Conservation (phyloP, 2,888 invertebrate genomes). For the Lasius fuliginosus region DNA sequence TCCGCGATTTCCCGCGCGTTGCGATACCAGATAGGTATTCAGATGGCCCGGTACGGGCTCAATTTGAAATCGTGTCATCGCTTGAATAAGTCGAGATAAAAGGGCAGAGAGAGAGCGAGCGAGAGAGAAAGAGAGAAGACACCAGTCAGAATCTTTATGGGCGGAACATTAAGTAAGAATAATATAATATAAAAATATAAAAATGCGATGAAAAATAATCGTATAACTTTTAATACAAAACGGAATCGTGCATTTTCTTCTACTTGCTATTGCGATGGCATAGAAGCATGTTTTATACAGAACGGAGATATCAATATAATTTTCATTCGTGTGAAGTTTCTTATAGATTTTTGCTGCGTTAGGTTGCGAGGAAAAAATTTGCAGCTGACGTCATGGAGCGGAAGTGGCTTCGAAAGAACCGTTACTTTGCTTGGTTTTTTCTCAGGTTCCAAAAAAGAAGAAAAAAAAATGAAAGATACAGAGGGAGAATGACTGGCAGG, state of each 20-base stretch:
- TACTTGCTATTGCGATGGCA: background rate
- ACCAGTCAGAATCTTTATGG: background rate
- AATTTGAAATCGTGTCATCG: slow-evolving; percentile 15
- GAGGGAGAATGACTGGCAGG: slow-evolving; percentile 12
- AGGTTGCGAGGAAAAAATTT: slow-evolving; percentile 62
- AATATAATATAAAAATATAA: background rate
- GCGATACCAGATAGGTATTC: slow-evolving; percentile 52
- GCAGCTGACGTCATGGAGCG: slow-evolving; percentile 77
- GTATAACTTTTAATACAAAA: background rate
- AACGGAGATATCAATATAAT: slow-evolving; percentile 17
- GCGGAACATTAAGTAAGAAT: background rate
- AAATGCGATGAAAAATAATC: background rate
- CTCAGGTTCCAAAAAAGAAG: slow-evolving; percentile 27
- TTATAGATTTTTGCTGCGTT: slow-evolving; percentile 6
- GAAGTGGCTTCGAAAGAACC: slow-evolving; percentile 78
- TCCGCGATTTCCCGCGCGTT: slow-evolving; percentile 55
- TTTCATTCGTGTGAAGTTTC: slow-evolving; percentile 25
- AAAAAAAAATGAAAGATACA: slow-evolving; percentile 36
- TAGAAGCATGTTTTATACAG: background rate
- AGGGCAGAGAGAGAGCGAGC: background rate
- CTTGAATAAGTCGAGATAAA: background rate
- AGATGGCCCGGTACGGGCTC: background rate
- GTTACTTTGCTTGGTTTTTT: slow-evolving; percentile 61
- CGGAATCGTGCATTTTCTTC: slow-evolving; percentile 9
- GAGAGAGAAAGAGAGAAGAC: background rate